These are phyloP conservation scores for Morelia viridis DNA, from an alignment of 2,797 vertebrate species.

Conservation along the genomic window DNA sequence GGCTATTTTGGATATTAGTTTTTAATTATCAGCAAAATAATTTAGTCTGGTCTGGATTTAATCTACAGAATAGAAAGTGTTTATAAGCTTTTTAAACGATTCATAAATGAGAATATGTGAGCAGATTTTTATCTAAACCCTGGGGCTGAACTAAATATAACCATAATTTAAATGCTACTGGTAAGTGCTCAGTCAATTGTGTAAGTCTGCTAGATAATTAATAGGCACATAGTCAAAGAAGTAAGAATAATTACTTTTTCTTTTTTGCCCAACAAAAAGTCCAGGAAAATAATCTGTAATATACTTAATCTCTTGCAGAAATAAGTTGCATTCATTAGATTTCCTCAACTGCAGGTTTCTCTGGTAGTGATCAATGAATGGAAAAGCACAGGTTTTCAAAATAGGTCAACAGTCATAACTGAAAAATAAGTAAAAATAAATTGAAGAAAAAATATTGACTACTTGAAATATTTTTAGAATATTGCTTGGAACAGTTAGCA, in stretches of 20 bases:
- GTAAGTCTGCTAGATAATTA: constrained; percentile 48
- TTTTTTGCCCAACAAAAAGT: not conserved
- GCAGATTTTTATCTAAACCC: constrained; percentile 85
- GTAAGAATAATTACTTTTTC: constrained; percentile 37
- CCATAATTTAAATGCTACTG: constrained; percentile 77
- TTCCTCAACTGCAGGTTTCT: not conserved
- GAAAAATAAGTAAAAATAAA: not conserved
- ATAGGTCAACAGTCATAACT: not conserved
- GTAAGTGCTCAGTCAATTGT: constrained; percentile 81
- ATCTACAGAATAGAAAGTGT: constrained; percentile 68
- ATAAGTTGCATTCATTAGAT: constrained; percentile 3
- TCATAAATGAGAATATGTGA: constrained; percentile 77
- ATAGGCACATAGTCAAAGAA: constrained; percentile 11
- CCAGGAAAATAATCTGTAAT: constrained; percentile 24
- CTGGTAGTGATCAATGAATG: not conserved
- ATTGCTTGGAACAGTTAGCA: not conserved
- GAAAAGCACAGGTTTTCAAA: constrained; percentile 7
- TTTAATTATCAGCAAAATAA: constrained; percentile 33
- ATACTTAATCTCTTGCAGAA: constrained; percentile 26
- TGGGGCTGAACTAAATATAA: constrained; percentile 64
- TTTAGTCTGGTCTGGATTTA: constrained; percentile 58
- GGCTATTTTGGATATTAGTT: constrained; percentile 53
- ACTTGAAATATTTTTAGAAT: constrained; percentile 9
- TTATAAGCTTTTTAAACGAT: constrained; percentile 79
- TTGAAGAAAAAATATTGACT: not conserved